Conservation (phyloP, 2,888 invertebrate genomes). For the Leptogaster cylindrica region DNA sequence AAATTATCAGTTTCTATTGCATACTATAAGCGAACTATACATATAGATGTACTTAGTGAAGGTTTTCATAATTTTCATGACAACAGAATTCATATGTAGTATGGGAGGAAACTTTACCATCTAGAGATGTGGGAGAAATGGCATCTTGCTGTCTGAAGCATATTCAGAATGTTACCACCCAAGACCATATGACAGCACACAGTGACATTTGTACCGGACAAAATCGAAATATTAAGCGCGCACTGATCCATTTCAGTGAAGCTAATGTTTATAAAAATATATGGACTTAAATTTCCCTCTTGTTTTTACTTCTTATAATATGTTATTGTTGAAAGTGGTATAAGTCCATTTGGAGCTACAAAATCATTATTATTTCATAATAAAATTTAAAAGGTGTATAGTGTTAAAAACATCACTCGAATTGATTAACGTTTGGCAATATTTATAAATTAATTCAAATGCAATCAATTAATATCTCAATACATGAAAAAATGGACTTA, state of each 20-base stretch:
- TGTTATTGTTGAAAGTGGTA: background rate
- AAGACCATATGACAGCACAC: conserved; percentile 43
- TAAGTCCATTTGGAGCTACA: background rate
- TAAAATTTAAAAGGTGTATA: conserved; percentile 23
- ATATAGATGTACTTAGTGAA: conserved; percentile 16
- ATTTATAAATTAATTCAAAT: conserved; percentile 31
- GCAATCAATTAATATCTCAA: too few species aligned
- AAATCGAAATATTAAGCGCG: conserved; percentile 44
- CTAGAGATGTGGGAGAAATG: conserved; percentile 42
- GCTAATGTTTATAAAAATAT: too few species aligned
- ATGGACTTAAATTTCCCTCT: background rate
- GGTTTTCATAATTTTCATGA: background rate
- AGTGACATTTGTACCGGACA: conserved; percentile 37
- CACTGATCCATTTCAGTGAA: too few species aligned
- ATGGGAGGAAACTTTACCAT: conserved; percentile 20
- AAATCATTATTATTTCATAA: conserved; percentile 6
- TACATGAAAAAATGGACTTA: too few species aligned
- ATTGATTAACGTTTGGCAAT: conserved; percentile 32
- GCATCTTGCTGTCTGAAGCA: conserved; percentile 43
- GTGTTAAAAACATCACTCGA: conserved; percentile 23
- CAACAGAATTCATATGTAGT: conserved; percentile 36
- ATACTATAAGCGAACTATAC: conserved; percentile 37
- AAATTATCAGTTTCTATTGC: conserved; percentile 26
- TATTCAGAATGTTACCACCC: conserved; percentile 39
- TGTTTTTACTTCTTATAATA: background rate